Base-by-base conservation (phyloP, 2,113 vertebrate genomes). In the Aythya baeri region DNA sequence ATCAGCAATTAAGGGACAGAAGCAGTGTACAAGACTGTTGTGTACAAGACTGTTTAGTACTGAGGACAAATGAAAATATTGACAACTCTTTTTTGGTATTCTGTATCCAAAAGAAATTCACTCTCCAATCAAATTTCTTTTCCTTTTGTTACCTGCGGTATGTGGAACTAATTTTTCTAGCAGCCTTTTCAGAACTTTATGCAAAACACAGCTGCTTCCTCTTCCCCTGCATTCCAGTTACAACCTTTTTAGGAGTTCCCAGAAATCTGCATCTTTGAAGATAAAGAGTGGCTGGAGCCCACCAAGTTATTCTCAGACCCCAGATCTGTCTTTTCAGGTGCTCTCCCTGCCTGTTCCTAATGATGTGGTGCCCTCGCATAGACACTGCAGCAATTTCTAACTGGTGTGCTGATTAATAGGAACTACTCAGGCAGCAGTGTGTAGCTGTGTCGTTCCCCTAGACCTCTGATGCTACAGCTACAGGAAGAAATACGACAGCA, bases 341-440 rank as follows among this genome's bases (percentile, higher is more conserved):
- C 63, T 57, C 34, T 25, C 31, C 49, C 36, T 11, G 8, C 29
- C 50, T 23, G 12, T 41, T 34, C 52, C 44, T 41, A 21, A 73
- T 61, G 54, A 41, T 7, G 25, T 0, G 3, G 50, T 3, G 44
- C 0, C 70, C 9, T 2, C 31, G 44, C 73, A 11, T 16, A 13
- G 78, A 46, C 52, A 59, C 52, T 15, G 36, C 16, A 2, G 52
- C 38, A 67, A 17, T 27, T 32, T 27, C 79, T 23, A 26, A 29
- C 22, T 5, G 17, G 2, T 20, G 36, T 2, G 3, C n/a, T 20
- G 18, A 31, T 27, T 31, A 31, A 41, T 26, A 34, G 59, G 44
- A 73, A 31, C 13, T 2, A 1, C 44, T 54, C 1, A 0, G 66
- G 54, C 52, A 29, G 50, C 65, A 75, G 38, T 1, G 0, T 21